Evolutionary conservation across 1,140 invertebrate species (phyloP), one percentile per base, ranked within the genome.

Genomic region (Muscidifurax raptorellus): DNA sequence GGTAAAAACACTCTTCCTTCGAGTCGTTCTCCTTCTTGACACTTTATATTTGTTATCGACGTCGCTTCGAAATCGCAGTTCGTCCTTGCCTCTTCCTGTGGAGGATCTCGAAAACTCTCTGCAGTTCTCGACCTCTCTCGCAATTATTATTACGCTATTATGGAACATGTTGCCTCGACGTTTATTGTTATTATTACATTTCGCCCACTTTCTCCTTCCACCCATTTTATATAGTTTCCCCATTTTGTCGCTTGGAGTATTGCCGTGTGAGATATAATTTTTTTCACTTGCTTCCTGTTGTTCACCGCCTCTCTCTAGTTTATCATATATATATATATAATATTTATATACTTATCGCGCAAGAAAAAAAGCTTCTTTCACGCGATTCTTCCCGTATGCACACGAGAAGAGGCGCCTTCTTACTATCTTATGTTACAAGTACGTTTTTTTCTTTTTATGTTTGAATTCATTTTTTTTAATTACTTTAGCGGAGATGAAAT

Each of bases 121-220:
- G 30, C 74, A 59, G 36, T n/a, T 25, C 18, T 71, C 27, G 32
- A 27, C 22, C 6, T 28, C 59, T 40, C 59, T 47, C 30, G 2
- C 47, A 22, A 12, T n/a, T 2, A n/a, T 69, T 69, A 69, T 80
- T 80, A 15, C 78, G 36, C 36, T 71, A 80, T 40, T 44, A 80
- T 10, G 13, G 3, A 25, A 52, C 69, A 66, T 22, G 18, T n/a
- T 66, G 76, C 76, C 32, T 28, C 10, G n/a, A 44, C 28, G 36
- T 25, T 81, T 72, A 81, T 74, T 32, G 27, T 82, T 82, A 74
- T 25, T 15, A n/a, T 82, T 82, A 75, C 27, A 71, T 28, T 12
- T 47, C 72, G 30, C 27, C 12, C 75, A 7, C 80, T 66, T 22
- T 67, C 64, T 32, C 4, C 9, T 67, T 22, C 27, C 25, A 10